These are phyloP conservation scores for Polia nebulosa DNA, from an alignment of 2,888 invertebrate species.

Conservation along the genomic window DNA sequence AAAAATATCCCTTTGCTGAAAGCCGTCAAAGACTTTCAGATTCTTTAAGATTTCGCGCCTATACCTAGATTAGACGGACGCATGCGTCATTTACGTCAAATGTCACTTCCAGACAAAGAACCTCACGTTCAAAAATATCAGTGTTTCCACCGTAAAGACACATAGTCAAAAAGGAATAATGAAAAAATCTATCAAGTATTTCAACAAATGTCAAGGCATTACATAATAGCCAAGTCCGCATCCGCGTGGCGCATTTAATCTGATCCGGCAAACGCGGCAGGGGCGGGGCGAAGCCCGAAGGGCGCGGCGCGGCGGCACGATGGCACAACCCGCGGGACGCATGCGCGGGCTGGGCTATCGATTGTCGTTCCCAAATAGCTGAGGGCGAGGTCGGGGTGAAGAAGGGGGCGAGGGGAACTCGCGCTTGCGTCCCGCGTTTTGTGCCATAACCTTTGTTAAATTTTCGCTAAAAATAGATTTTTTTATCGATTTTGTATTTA, in stretches of 20 bases:
- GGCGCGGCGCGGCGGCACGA: neutral
- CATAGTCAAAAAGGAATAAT: neutral
- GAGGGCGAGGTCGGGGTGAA: neutral
- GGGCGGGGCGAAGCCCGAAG: constrained; percentile 17
- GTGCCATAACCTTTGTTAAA: neutral
- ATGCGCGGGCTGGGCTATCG: constrained; percentile 37
- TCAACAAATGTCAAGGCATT: neutral
- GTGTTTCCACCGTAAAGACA: neutral
- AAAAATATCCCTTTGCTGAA: neutral
- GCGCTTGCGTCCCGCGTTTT: constrained; percentile 22
- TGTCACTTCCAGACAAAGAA: neutral
- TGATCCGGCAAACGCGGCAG: neutral
- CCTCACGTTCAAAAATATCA: neutral
- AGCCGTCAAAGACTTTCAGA: neutral
- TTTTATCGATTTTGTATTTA: constrained; percentile 1
- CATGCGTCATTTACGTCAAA: neutral
- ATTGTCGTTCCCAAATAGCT: constrained; percentile 16
- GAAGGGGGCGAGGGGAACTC: neutral
- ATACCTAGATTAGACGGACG: neutral
- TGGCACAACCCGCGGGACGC: constrained; percentile 21
- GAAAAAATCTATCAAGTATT: neutral
- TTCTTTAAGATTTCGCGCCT: neutral
- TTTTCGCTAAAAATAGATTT: neutral
- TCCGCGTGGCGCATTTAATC: neutral
- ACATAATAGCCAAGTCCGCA: neutral